These are phyloP conservation scores for Donacobius atricapilla DNA, from an alignment of 2,113 vertebrate species.

Conservation along the genomic window DNA sequence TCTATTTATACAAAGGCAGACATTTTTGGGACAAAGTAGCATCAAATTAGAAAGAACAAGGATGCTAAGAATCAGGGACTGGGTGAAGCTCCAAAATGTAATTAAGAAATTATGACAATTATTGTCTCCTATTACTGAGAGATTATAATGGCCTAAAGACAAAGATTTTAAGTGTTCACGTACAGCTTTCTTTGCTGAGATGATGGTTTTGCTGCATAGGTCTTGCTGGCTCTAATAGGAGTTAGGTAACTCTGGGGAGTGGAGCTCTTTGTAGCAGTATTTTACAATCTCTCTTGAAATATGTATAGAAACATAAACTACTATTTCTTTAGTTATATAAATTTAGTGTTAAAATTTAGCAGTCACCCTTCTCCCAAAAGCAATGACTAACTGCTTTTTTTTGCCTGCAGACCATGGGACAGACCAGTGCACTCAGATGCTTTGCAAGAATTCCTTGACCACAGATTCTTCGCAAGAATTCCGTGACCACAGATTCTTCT, in stretches of 20 bases:
- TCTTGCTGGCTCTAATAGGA: neutral
- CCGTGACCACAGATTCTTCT: neutral
- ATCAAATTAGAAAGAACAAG: neutral
- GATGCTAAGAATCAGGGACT: neutral
- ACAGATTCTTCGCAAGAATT: neutral
- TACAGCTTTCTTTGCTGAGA: neutral
- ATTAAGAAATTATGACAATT: neutral
- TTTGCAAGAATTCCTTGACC: neutral
- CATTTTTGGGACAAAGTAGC: neutral
- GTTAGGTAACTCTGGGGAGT: neutral
- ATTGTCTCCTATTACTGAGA: neutral
- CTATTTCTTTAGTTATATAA: neutral
- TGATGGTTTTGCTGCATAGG: neutral
- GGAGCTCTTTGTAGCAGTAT: constrained; percentile 10
- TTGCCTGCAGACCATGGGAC: neutral
- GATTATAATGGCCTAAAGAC: neutral
- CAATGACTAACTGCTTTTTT: neutral
- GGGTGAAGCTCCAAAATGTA: neutral
- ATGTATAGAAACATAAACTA: neutral
- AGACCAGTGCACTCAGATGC: neutral
- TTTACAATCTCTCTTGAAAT: constrained; percentile 30
- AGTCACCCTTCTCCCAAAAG: neutral
- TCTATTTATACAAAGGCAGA: neutral
- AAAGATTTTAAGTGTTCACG: neutral
- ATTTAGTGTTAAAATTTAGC: neutral